Evolutionary conservation across 2,797 vertebrate genomes (phyloP), one percentile per base, ranked within the genome.

Genomic region (Sciaenops ocellatus): DNA sequence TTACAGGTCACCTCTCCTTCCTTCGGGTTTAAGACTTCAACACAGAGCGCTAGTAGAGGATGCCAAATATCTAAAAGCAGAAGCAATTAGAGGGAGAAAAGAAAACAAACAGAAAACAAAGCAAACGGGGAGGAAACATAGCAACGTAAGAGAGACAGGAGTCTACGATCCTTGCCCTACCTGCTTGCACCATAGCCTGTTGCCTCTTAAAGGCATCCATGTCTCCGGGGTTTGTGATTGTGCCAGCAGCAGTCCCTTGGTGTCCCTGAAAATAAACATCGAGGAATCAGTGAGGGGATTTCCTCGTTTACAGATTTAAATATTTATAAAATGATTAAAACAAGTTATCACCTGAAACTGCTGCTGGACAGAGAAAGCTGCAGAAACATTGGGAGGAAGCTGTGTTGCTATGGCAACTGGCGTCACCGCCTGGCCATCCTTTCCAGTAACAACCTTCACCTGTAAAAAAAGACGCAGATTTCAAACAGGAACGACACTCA

Each of bases 391-490:
- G 90, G 97, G 94, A 92, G 97, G 97, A 95, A 98, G 97, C 94
- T 98, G 97, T 84, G 97, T 98, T 95, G 97, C 95, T 96, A 98
- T 98, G 95, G 97, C 97, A 96, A 98, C 97, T 84, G 97, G 97
- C 87, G 97, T 98, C 93, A 96, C 97, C 88, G 97, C 96, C 95
- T 98, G 97, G 87, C 97, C 97, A 95, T 98, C 97, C 94, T 98
- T 98, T 94, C 97, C 97, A 90, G 97, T 98, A 91, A 96, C 96
- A 95, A 98, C 96, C 93, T 98, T 98, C 91, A 98, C 97, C 97
- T 98, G 94, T 86, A 86, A 90, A 84, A 84, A 84, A 10, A 44
- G 3, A 67, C 34, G 34, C 12, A 60, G n/a, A 70, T 69, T 78
- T 74, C 1, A 74, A 81, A 80, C 28, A 60, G 6, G 24, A 13